Evolutionary conservation across 2,797 vertebrate genomes (phyloP), one percentile per base, ranked within the genome.

Genomic region (Enteromius trimaculatus): DNA sequence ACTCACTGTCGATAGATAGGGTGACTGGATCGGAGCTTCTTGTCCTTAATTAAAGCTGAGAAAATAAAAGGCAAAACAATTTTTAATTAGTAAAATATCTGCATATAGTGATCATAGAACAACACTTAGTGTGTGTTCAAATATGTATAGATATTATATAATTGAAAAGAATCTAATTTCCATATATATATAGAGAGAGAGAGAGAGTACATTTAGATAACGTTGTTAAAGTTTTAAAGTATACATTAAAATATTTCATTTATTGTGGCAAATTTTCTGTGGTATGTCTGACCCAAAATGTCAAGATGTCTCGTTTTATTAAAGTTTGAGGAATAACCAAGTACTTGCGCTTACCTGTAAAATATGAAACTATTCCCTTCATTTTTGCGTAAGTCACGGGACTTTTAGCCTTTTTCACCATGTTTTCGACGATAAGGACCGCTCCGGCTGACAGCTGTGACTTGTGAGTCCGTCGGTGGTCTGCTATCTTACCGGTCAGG

Each of bases 31-130:
- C 89, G 88, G 58, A 80, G 86, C 91, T 92, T 95, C 85, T 91
- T 95, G n/a, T 90, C 94, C 75, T 94, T 95, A 79, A 95, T 92
- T 85, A 95, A 89, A 89, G 90, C 94, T 95, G 90, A 34, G 76
- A 88, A 19, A 88, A 72, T 53, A 4, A 55, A 71, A 69, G 34
- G 7, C 10, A 29, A 14, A 23, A 77, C 55, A 3, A 53, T 29
- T 42, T 31, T 65, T 42, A 68, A 29, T 64, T 8, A 31, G 10
- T 55, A 4, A 34, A 76, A 44, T 62, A 62, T 10, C 19, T 37
- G 2, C n/a, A 49, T 49, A 62, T 14, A 44, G 16, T 47, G 26
- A 6, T 65, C 13, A 39, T 1, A 37, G 3, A 75, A 39, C 42
- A 77, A 26, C n/a, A 3, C 17, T 42, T 29, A 44, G n/a, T 17